Evolutionary conservation across 2,113 vertebrate genomes (phyloP), one percentile per base, ranked within the genome.

Genomic region (Saguinus imperator): DNA sequence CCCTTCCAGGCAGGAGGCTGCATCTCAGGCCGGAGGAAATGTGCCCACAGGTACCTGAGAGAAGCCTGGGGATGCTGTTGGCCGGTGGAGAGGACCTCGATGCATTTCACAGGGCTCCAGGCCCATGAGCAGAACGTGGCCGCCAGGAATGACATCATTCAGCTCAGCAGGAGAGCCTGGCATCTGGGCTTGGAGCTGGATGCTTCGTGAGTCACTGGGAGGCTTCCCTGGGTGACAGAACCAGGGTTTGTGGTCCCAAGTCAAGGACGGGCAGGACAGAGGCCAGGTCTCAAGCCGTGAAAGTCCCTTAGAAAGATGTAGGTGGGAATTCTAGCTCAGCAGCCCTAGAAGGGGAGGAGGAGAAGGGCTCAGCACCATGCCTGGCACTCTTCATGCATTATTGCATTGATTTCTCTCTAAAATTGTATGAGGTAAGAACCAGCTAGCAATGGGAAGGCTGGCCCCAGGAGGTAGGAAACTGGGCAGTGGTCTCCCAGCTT

Each of bases 381-480:
- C 64, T 0, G 12, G 52, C 0, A 0, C 25, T 27, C 5, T 10
- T 25, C 86, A 2, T 0, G n/a, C 43, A 3, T 10, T 3, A 5
- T 3, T 0, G 8, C 0, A 0, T 20, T 14, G 21, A 32, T 7
- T 68, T 73, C 43, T 64, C 32, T 18, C 25, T 7, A 0, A 27
- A 35, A 40, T 70, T 35, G 29, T 13, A 4, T 0, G 14, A 21
- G 25, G 37, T 23, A 27, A 48, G 27, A 27, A 12, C 11, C 27
- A 29, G 64, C 13, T 2, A 0, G 27, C 3, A 18, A 72, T 43
- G 40, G 16, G 27, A 61, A 66, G 37, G 64, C 29, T 6, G 70
- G 58, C 35, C 35, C 75, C 2, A 23, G 35, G 58, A 70, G 82
- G 7, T 1, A 4, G 35, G 58, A 2, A 16, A 12, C 9, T 1